These are phyloP conservation scores for Eciton burchellii DNA, from an alignment of 1,140 invertebrate genomes.

Conservation along the genomic window DNA sequence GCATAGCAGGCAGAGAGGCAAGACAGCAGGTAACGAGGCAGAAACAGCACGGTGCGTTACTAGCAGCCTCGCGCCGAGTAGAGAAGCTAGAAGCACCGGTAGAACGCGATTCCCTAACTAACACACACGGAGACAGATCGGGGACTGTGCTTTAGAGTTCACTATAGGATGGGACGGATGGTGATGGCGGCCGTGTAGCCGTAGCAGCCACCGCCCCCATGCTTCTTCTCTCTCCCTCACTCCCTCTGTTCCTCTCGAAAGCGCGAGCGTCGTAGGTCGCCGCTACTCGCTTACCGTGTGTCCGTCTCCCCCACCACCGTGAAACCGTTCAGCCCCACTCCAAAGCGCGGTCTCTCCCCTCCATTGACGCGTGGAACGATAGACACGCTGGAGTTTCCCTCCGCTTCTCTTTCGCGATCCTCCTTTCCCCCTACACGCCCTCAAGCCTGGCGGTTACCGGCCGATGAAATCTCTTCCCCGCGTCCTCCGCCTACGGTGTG, in stretches of 20 bases:
- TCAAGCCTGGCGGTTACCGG: constrained; percentile 22
- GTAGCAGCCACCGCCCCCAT: constrained; percentile 84
- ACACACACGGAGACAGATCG: constrained; percentile 80
- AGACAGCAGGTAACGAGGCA: constrained; percentile 73
- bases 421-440: constrained; percentile 31
- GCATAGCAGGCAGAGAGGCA: constrained; percentile 80
- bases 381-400: constrained; percentile 67
- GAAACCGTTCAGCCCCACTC: constrained; percentile 9
- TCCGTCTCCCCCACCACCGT: constrained; percentile 26
- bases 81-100: constrained; percentile 78
- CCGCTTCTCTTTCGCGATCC: constrained; percentile 1
- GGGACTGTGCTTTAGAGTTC: constrained; percentile 76
- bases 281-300: neutral
- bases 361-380: constrained; percentile 43
- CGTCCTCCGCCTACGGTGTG: constrained; percentile 54
- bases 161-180: constrained; percentile 82
- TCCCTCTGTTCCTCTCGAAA: constrained; percentile 20
- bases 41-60: constrained; percentile 78
- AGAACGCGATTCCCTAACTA: constrained; percentile 81
- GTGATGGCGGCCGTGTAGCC: constrained; percentile 82
- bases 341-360: constrained; percentile 33
- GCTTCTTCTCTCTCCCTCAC: constrained; percentile 67
- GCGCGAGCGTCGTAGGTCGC: constrained; percentile 10
- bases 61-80: constrained; percentile 74
- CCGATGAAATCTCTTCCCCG: constrained; percentile 38